Base-by-base conservation (phyloP, 2,888 invertebrate genomes). In the Hanleya hanleyi region DNA sequence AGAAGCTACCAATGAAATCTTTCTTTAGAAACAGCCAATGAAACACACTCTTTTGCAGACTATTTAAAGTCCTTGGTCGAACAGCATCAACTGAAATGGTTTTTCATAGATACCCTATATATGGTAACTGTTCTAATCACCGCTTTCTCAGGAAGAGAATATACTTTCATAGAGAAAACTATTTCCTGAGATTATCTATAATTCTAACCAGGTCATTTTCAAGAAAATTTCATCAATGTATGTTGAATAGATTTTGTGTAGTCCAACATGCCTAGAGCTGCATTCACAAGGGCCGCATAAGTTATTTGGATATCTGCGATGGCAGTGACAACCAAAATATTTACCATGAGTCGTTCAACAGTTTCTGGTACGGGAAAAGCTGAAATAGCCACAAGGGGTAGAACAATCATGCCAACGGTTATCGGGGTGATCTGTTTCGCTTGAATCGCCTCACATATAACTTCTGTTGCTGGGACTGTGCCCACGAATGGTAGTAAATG, bases 401-500 rank as follows among this genome's bases (percentile, higher is more conserved):
- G 37, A 36, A 76, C 69, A 12, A 57, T 38, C 6, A 29, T 15
- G 32, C 12, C 26, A 15, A 57, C 26, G 32, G 15, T 22, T 15
- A 22, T 29, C 29, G 70, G 41, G n/a, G 73, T 49, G 7, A 81
- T 69, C 26, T 78, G 47, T 7, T 57, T 50, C 9, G 67, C 74
- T 32, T 74, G 61, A 26, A 84, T 74, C 7, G 71, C 69, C 5
- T 78, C 76, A 7, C 79, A 15, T 22, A 86, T 35, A 12, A 80
- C 68, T 35, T 80, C 75, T 12, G 80, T 73, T 26, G 78, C 71
- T 3, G 77, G 69, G 33, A 67, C 66, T 22, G 90, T 90, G 6
- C 91, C 91, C 67, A 84, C 69, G 57, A 78, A 72, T 5, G 87
- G 83, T 26, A 90, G 70, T 4, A 84, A 41, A 64, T 90, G 87